phyloP scores from a whole-genome alignment of 2,113 vertebrate species.

The Dasypus novemcinctus region DNA sequence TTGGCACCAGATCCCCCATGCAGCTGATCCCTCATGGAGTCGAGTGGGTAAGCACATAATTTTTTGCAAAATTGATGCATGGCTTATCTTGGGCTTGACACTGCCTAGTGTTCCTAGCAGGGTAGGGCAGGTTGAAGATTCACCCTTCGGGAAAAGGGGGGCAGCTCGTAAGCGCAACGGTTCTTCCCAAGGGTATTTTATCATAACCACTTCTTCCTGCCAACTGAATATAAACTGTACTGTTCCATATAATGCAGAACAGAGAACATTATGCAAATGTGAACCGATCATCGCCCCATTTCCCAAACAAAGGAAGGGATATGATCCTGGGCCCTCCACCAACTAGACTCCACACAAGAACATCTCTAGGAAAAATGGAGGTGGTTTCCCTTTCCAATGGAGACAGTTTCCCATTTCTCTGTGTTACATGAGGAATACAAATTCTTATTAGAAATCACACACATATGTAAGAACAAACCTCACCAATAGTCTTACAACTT shows the following conservation, averaged over 20 bases:
- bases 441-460: neutral
- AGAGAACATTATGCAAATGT: neutral
- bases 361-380: neutral
- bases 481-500: neutral
- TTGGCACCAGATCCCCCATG: neutral
- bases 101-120: neutral
- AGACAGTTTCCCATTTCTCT: neutral
- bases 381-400: neutral
- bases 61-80: neutral
- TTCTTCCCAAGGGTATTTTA: neutral
- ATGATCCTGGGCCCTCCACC: neutral
- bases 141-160: neutral
- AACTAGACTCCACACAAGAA: neutral
- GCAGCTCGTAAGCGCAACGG: neutral
- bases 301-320: neutral
- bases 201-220: neutral
- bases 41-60: neutral
- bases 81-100: neutral
- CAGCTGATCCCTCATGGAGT: neutral
- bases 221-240: neutral
- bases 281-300: neutral
- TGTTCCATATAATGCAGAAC: neutral
- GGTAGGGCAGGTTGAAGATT: neutral
- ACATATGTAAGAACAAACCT: neutral
- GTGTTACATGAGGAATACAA: neutral